Percentiles rank a stretch among this genome's conserved stretches.
Evolutionary conservation across 2,888 invertebrate genomes (phyloP).

Genomic region (Caenorhabditis afra): DNA sequence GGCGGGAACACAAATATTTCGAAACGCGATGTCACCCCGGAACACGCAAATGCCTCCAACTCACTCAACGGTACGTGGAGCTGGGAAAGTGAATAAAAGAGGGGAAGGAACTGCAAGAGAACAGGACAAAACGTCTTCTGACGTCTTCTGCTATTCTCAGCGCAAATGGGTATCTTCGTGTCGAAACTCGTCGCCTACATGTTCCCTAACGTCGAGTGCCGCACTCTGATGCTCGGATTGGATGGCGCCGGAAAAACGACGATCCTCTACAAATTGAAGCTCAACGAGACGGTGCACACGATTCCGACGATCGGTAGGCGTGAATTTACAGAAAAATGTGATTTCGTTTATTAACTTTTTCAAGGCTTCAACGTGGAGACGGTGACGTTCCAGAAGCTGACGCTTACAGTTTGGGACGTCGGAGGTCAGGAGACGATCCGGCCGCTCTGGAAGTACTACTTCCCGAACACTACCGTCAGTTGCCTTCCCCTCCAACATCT

Average conservation of each 20-base stretch:
- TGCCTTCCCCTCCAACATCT: neutral
- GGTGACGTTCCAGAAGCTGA: slow-evolving; percentile 98
- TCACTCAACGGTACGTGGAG: slow-evolving; percentile 41
- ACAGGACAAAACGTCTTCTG: neutral
- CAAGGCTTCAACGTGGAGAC: slow-evolving; percentile 97
- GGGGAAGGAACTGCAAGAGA: neutral
- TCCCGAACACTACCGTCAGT: slow-evolving; percentile 84
- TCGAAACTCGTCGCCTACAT: slow-evolving; percentile 42
- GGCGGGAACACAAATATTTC: slow-evolving; percentile 17
- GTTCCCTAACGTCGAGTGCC: slow-evolving; percentile 55
- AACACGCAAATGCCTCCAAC: slow-evolving; percentile 36
- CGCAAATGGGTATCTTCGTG: slow-evolving; percentile 44
- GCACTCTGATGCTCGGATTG: slow-evolving; percentile 60
- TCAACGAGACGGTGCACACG: slow-evolving; percentile 55
- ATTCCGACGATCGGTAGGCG: slow-evolving; percentile 62
- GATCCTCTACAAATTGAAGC: slow-evolving; percentile 63
- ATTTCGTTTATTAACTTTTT: slow-evolving; percentile 21
- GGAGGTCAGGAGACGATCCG: slow-evolving; percentile 98
- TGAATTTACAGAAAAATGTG: neutral
- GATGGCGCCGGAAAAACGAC: slow-evolving; percentile 65
- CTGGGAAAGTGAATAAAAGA: slow-evolving; percentile 28
- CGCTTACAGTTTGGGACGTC: slow-evolving; percentile 99
- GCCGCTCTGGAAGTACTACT: slow-evolving; percentile 97
- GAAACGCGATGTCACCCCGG: slow-evolving; percentile 1
- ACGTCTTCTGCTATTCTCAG: too few species aligned